A percentile compares a stretch with the other conserved stretches of the same genome.
These are phyloP conservation scores for Thecocarcelia acutangulata DNA, from an alignment of 2,888 invertebrate genomes.

Conservation along the genomic window DNA sequence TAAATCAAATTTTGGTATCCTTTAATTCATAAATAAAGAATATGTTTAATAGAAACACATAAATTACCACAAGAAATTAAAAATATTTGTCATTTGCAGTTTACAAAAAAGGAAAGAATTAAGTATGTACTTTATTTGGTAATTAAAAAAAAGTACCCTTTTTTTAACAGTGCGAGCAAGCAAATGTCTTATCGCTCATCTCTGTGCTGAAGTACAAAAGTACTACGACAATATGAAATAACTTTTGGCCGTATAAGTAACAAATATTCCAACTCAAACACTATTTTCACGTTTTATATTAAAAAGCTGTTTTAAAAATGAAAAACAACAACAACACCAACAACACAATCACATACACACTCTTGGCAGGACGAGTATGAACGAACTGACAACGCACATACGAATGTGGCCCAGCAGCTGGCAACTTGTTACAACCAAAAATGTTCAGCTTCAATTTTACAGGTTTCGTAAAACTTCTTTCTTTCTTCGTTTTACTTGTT, in stretches of 20 bases:
- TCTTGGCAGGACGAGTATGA: conserved; percentile 46
- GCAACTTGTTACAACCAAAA: conserved; percentile 69
- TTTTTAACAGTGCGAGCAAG: conserved; percentile 3
- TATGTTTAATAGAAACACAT: too few species aligned
- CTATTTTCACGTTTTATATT: conserved; percentile 45
- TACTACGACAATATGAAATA: conserved; percentile 67
- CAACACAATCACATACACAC: background rate
- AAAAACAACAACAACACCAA: conserved; percentile 28
- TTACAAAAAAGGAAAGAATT: too few species aligned
- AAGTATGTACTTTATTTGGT: too few species aligned
- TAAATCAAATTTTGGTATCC: too few species aligned
- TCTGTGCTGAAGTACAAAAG: conserved; percentile 22
- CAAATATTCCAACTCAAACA: conserved; percentile 30
- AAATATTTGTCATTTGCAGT: too few species aligned
- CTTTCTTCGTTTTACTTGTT: conserved; percentile 57
- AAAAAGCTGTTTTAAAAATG: conserved; percentile 41
- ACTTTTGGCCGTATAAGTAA: conserved; percentile 59
- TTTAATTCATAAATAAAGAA: too few species aligned
- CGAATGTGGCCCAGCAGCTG: conserved; percentile 54
- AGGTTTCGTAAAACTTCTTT: conserved; percentile 64
- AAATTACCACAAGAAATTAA: too few species aligned
- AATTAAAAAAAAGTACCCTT: conserved; percentile 11
- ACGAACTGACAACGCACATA: conserved; percentile 10
- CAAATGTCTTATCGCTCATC: background rate
- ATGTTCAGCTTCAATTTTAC: conserved; percentile 65